Base-by-base conservation (phyloP, 2,888 invertebrate genomes). In the Sarcophaga subvicina region DNA sequence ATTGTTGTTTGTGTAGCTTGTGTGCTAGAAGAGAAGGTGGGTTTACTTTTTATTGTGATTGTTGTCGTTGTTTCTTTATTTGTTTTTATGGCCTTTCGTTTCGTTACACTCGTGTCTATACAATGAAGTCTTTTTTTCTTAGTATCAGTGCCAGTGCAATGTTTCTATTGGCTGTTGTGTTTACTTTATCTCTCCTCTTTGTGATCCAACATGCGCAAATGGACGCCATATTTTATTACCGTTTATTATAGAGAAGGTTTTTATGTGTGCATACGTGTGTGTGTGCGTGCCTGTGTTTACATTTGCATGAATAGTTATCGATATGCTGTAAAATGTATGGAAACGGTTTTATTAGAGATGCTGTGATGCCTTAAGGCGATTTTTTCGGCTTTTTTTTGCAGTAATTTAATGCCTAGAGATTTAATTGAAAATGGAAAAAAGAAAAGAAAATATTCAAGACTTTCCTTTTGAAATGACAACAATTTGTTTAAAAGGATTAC, bases 151-250 rank as follows among this genome's bases (percentile, higher is more conserved):
- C 37, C 80, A 86, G 37, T 79, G 89, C 90, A 91, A 91, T 80
- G 22, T 87, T 80, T 89, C 89, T 89, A 91, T 92, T 91, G 91
- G 91, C 80, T 89, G 79, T 76, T 83, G 37, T 10, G 37, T 37
- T 80, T 60, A 6, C 3, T 10, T n/a, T 72, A 72, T 62, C 20
- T 27, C 11, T 66, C 14, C 1, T 6, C 17, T 67, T 49, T 20
- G 75, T 72, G 73, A 59, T 1, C 20, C 83, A 89, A 88, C 92
- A 90, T 92, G 91, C 91, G 91, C 91, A 92, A 83, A 89, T 92
- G 90, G 90, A 86, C 91, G 91, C 92, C 91, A 91, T 92, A 90
- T 87, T 85, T 84, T 79, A 25, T 17, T 77, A 64, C 5, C 45
- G n/a, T 45, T 59, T 59, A 4, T 64, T 64, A 70, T 25, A 63